Base-by-base conservation (phyloP, 2,113 vertebrate species). In the Oriolus oriolus region DNA sequence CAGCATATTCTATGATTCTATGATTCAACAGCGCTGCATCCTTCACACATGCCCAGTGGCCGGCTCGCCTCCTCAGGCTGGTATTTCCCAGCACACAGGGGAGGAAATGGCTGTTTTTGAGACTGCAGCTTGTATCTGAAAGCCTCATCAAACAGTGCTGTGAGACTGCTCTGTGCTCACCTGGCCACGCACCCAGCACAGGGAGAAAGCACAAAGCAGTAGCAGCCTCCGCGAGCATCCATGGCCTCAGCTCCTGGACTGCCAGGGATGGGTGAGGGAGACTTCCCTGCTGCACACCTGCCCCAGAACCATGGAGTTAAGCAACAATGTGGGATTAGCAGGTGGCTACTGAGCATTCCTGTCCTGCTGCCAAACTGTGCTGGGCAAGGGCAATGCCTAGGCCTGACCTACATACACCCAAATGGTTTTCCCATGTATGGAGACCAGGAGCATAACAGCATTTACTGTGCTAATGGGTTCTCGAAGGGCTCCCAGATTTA, bases 271-370 rank as follows among this genome's bases (percentile, higher is more conserved):
- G 44, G 20, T 11, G 18, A 50, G 12, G 33, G 41, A 59, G 17
- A 35, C 12, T 50, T 45, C 19, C 27, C 35, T 30, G 24, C 22
- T 23, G 35, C 28, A 16, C 15, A 35, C 5, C 13, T 13, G 13
- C 8, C 11, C 30, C 63, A 54, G 21, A 35, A 69, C 39, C 39
- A 35, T 0, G 1, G 10, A 22, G 18, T 35, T 42, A 42, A 74
- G 42, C n/a, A 42, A 27, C 0, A 0, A 9, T 7, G 5, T 8
- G 18, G 70, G 31, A 45, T 8, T 5, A 61, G 5, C 2, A 9
- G 21, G 30, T 27, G 39, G 56, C 33, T 33, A 4, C 50, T 7
- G 22, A 30, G 47, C 15, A 35, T 3, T 21, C 42, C 57, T 54
- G 64, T n/a, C 60, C n/a, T 7, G 5, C 20, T 23, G 60, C n/a